phyloP scores from a whole-genome alignment of 2,113 vertebrate species.

The Pseudopodoces humilis region DNA sequence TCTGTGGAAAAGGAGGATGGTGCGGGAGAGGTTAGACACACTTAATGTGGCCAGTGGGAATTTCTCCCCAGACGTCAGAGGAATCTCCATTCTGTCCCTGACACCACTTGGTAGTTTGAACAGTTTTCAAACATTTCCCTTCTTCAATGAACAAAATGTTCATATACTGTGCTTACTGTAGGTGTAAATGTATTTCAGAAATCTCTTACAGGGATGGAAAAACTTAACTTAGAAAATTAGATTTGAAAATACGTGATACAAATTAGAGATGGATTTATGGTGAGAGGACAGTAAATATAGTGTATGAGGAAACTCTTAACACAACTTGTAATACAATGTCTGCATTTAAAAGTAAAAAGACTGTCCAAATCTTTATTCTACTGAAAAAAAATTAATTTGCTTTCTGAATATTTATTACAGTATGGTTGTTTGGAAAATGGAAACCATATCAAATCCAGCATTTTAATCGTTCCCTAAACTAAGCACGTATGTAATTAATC shows the following conservation, averaged over 20 bases:
- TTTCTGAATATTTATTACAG: neutral
- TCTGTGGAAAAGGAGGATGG: neutral
- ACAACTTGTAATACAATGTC: neutral
- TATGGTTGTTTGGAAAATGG: neutral
- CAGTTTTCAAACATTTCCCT: neutral
- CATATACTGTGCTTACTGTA: neutral
- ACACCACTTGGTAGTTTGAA: neutral
- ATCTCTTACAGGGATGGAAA: neutral
- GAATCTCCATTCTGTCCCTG: neutral
- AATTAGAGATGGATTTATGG: neutral
- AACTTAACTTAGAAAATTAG: neutral
- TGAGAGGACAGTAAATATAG: neutral
- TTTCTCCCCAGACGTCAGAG: neutral
- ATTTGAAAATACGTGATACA: neutral
- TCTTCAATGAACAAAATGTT: neutral
- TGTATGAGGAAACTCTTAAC: neutral
- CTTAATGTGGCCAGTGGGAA: neutral
- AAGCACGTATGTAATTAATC: neutral
- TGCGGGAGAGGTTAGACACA: neutral
- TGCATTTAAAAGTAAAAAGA: neutral
- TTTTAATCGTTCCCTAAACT: neutral
- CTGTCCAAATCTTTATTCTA: neutral
- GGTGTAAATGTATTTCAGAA: neutral
- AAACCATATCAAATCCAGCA: neutral
- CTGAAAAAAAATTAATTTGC: neutral